Percentiles rank a stretch among this genome's conserved stretches.
Conservation (phyloP, 2,797 vertebrate genomes). For the Pipistrellus nathusii region DNA sequence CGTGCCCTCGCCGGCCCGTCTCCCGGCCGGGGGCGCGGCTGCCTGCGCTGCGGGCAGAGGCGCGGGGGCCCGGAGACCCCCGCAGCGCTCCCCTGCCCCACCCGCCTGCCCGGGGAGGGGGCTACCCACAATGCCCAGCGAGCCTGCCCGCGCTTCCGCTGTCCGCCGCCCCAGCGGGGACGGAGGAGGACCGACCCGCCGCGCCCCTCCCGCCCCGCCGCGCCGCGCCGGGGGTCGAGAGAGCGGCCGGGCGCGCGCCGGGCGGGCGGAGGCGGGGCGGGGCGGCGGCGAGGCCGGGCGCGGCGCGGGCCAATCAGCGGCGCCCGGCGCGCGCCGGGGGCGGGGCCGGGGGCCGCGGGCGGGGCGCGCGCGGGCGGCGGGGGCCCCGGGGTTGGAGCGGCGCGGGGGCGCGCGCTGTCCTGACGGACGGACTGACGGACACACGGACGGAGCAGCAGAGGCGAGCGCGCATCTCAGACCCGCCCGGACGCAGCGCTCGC, state of each 20-base stretch:
- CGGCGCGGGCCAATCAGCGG: slow-evolving; percentile 70
- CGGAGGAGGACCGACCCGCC: slow-evolving; percentile 48
- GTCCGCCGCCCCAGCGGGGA: slow-evolving; percentile 73
- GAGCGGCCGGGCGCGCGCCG: slow-evolving; percentile 35
- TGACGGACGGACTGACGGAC: slow-evolving; percentile 72
- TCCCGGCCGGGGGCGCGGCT: not conserved
- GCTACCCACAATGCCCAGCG: slow-evolving; percentile 84
- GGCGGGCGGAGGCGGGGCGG: slow-evolving; percentile 34
- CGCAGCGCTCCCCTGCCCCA: slow-evolving; percentile 28
- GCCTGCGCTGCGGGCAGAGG: not conserved
- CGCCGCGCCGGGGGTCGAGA: slow-evolving; percentile 28
- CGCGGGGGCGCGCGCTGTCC: slow-evolving; percentile 80
- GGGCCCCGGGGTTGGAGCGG: slow-evolving; percentile 72
- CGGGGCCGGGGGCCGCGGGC: slow-evolving; percentile 77
- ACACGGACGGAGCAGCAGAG: slow-evolving; percentile 47
- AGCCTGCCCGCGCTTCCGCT: slow-evolving; percentile 83
- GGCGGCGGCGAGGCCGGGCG: slow-evolving; percentile 61
- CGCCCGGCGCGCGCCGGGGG: slow-evolving; percentile 76
- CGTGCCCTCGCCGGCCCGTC: not conserved
- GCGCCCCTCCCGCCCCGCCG: slow-evolving; percentile 51
- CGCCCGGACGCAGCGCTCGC: slow-evolving; percentile 70
- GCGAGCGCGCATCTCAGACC: slow-evolving; percentile 55
- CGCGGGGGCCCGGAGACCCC: not conserved
- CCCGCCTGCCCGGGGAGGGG: slow-evolving; percentile 68
- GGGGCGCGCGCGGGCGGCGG: slow-evolving; percentile 77